These are phyloP conservation scores for Rousettus leschenaultii DNA, from an alignment of 2,113 vertebrate genomes.

Conservation along the genomic window DNA sequence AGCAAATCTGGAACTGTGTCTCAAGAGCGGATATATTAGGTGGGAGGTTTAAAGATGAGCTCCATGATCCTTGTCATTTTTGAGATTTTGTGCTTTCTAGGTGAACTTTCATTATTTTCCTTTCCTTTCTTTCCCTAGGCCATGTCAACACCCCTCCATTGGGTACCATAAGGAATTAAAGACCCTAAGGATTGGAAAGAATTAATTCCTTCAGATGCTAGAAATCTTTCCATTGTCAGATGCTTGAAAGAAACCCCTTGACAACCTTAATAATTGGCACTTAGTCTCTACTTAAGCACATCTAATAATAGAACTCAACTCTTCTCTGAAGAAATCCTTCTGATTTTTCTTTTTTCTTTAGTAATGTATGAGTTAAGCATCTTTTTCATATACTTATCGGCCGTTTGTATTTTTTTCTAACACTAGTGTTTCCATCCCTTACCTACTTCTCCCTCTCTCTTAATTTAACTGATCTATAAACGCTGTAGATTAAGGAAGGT, in stretches of 20 bases:
- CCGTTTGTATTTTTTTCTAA: constrained; percentile 30
- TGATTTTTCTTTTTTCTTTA: constrained; percentile 16
- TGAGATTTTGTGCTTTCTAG: background rate
- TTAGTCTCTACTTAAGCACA: constrained; percentile 10
- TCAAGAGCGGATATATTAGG: background rate
- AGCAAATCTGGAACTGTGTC: background rate
- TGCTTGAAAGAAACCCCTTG: constrained; percentile 13
- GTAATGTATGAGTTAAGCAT: background rate
- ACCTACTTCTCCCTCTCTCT: background rate
- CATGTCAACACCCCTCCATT: background rate
- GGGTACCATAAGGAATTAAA: constrained; percentile 1
- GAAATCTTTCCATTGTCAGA: constrained; percentile 35
- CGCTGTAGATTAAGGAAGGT: constrained; percentile 6
- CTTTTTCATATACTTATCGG: background rate
- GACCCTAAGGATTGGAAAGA: background rate
- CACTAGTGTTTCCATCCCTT: background rate
- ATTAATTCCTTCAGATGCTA: background rate
- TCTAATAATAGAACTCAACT: constrained; percentile 21
- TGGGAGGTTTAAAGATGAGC: background rate
- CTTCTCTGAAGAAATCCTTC: constrained; percentile 19
- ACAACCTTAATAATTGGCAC: constrained; percentile 2
- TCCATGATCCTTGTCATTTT: background rate
- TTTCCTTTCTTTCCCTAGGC: background rate
- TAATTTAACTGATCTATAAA: constrained; percentile 38
- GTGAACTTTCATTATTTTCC: background rate